Evolutionary conservation across 1,140 invertebrate genomes (phyloP).

Genomic region (Drosophila persimilis): DNA sequence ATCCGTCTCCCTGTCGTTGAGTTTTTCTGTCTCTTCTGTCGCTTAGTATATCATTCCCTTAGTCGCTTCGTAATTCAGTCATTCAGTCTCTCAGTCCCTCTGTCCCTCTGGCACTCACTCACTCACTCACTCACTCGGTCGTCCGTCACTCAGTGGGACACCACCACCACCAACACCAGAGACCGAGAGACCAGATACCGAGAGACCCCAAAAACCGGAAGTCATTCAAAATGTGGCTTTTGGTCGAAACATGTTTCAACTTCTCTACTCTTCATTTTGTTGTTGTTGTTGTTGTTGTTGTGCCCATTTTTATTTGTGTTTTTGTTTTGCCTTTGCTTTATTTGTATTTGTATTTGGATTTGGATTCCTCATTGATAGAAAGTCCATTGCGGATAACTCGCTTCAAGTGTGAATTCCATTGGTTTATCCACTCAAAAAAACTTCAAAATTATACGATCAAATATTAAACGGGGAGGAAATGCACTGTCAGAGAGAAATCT

Average conservation of each 20-base stretch:
- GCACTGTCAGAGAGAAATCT: no score
- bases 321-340: not conserved
- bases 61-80: no score
- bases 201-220: slow-evolving; percentile 54
- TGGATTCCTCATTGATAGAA: slow-evolving; percentile 27
- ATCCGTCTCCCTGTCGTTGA: not conserved
- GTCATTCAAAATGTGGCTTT: slow-evolving; percentile 21
- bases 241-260: slow-evolving; percentile 41
- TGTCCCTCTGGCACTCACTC: slow-evolving; percentile 13
- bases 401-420: no score
- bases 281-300: not conserved
- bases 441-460: no score
- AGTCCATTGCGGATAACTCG: slow-evolving; percentile 36
- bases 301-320: slow-evolving; percentile 19
- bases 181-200: not conserved
- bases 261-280: slow-evolving; percentile 9
- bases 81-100: not conserved
- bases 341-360: not conserved
- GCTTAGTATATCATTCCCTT: not conserved
- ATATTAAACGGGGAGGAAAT: no score
- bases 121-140: slow-evolving; percentile 13
- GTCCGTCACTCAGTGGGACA: slow-evolving; percentile 2
- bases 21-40: no score
- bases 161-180: not conserved
- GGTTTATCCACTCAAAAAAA: no score